phyloP scores from a whole-genome alignment of 2,797 vertebrate species.

The Danio albolineatus region DNA sequence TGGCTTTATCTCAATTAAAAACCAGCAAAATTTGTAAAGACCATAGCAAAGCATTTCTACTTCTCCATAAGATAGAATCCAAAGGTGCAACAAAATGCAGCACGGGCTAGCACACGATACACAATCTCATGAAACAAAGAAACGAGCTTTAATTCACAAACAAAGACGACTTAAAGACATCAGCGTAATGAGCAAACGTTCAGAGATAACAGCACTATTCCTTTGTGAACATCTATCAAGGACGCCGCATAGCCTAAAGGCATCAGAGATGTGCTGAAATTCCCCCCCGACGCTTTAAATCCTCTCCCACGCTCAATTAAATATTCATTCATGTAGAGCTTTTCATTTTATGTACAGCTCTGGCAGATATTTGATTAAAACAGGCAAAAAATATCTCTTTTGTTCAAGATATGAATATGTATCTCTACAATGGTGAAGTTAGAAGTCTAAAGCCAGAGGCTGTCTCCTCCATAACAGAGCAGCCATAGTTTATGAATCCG shows the following conservation, averaged over 20 bases:
- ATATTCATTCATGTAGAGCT: not conserved
- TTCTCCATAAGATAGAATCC: not conserved
- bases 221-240: conserved; percentile 1
- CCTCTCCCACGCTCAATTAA: not conserved
- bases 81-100: conserved; percentile 8
- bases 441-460: not conserved
- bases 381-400: conserved; percentile 2
- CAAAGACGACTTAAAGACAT: not conserved
- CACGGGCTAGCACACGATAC: not conserved
- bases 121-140: not conserved
- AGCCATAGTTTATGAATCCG: no score
- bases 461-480: not conserved
- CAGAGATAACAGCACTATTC: not conserved
- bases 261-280: not conserved
- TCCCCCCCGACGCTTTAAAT: not conserved
- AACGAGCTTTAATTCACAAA: not conserved
- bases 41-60: not conserved
- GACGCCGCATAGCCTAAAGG: not conserved
- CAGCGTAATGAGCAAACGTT: conserved; percentile 2
- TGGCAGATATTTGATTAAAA: not conserved
- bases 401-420: not conserved
- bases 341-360: conserved; percentile 19
- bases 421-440: not conserved
- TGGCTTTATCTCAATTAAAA: conserved; percentile 2
- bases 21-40: not conserved